Evolutionary conservation across 2,113 vertebrate species (phyloP), one percentile per base, ranked within the genome.

Genomic region (Notarius quadriscutis): DNA sequence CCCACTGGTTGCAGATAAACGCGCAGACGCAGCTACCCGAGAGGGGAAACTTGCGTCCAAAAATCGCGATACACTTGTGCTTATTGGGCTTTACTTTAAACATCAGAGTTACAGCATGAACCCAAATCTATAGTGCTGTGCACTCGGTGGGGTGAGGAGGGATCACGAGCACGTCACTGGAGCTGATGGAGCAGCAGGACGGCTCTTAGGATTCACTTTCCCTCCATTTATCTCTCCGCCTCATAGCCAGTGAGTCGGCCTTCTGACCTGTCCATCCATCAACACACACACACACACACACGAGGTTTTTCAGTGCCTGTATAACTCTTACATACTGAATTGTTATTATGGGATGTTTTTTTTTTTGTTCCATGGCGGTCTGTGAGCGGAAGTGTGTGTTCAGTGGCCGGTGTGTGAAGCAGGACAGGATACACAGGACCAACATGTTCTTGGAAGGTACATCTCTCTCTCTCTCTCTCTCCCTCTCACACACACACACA

Each of bases 211-310:
- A 34, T 18, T 71, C 67, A 71, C 67, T 18, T 41, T 71, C 67
- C 14, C 30, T 55, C 50, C n/a, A 51, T 71, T 9, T 14, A 7
- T 81, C 57, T 51, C 78, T 41, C 57, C 10, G 10, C 20, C 53
- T 72, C 80, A 69, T 57, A 55, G 48, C 51, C 81, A 83, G 60
- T 3, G 41, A 41, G 12, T 65, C 12, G 0, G 34, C 71, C 18
- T 85, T 57, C 71, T 57, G 71, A 77, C 41, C 60, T 51, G 22
- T 15, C 48, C 62, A 84, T 82, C 86, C 83, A 88, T 72, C 84
- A 63, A 57, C 53, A 62, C 55, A 48, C 81, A 69, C 34, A 80
- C n/a, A 12, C 17, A 14, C 5, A 77, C 11, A 51, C 20, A 8
- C n/a, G 25, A 65, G 7, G 58, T 62, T 20, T 57, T 57, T n/a